Base-by-base conservation (phyloP, 2,888 invertebrate genomes). In the Amphipyra berbera region DNA sequence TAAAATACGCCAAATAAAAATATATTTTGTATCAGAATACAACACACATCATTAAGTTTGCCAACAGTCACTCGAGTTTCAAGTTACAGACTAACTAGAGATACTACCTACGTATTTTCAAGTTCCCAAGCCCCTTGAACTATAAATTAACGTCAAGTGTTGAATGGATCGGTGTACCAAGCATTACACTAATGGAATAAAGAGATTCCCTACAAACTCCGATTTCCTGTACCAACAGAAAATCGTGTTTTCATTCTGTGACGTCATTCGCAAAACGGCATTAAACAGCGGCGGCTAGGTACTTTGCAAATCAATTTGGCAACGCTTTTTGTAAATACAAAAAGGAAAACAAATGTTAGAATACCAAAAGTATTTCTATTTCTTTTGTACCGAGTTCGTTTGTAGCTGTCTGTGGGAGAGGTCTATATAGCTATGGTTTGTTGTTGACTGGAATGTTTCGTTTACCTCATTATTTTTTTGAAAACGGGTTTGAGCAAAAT, bases 251-350 rank as follows among this genome's bases (percentile, higher is more conserved):
- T 64, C 52, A 49, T 12, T 40, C 7, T 10, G 27, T 61, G 44
- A 49, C 42, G n/a, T 15, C 6, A 45, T 44, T 44, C 12, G 12
- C 12, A 52, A 52, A 52, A 50, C 3, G 30, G 14, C 15, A 52
- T 52, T 33, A 33, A 47, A 30, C 21, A 8, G 13, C 27, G 38
- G 27, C n/a, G 47, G 3, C n/a, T n/a, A n/a, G n/a, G n/a, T n/a
- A 47, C 40, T 7, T 30, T 15, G 7, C 30, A 54, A 60, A 61
- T 64, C 54, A 41, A 61, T 61, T 54, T 45, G 33, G 40, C 27
- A 40, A 45, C 14, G 38, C 21, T 2, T 44, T 49, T 41, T 6
- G 13, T 6, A 13, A 13, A 5, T 21, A 42, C 6, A 38, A 35
- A 38, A 50, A 33, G 30, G 13, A 47, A 21, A 41, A 44, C n/a